Evolutionary conservation across 2,113 vertebrate species (phyloP), one percentile per base, ranked within the genome.

Genomic region (Bombycilla garrulus): DNA sequence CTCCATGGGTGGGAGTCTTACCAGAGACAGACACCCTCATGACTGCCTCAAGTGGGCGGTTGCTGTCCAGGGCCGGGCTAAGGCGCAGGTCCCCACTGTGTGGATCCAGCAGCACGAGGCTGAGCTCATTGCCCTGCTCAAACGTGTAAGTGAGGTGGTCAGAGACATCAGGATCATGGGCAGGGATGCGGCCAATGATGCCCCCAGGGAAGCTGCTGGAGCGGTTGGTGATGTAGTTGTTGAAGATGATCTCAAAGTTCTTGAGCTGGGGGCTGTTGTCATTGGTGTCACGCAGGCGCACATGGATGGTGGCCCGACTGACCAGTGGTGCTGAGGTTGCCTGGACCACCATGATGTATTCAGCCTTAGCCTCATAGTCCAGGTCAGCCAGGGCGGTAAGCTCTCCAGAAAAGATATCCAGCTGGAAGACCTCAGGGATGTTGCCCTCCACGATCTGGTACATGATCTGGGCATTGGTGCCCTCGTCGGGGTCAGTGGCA

Each of bases 361-460:
- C 99, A 0, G 98, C 98, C 23, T 97, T 98, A 9, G 97, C 91
- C 96, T 99, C 99, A 0, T 99, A 99, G 96, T 99, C 99, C 89
- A 99, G 96, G 92, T 99, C 99, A 44, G 98, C 98, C 71, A 99
- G 91, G 3, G 99, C 98, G 0, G 99, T 99, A 86, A 99, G 97
- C 94, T 99, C 99, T 7, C 99, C 99, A 0, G 99, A 99, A 97
- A 99, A 99, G 94, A 99, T 99, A 86, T 99, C 99, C 77, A 99
- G 94, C 94, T 99, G 99, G 94, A 99, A 99, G 76, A 99, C 98
- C 96, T 99, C 99, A 0, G 99, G 99, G 90, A 99, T 99, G 96
- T 99, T 99, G 26, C 99, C 99, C 82, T 99, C 99, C 53, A 99
- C 99, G 0, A 99, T 99, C 94, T 99, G 99, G 95, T 99, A 99